A percentile compares a stretch with the other conserved stretches of the same genome.
Conservation (phyloP, 2,797 vertebrate genomes). For the Fundulus diaphanus region DNA sequence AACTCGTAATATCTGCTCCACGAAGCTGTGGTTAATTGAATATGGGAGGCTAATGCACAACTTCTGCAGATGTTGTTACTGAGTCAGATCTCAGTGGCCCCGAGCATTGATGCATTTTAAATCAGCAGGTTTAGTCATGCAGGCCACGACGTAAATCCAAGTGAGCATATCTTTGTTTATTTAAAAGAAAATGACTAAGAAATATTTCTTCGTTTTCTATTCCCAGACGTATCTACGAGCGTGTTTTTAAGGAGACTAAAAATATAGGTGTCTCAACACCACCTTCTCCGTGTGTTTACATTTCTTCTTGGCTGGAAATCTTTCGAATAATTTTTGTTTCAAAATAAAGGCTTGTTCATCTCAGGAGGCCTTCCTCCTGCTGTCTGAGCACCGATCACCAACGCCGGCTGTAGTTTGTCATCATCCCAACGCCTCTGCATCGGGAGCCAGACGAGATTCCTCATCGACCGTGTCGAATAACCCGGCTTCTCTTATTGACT, state of each 20-base stretch:
- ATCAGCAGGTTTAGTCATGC: conserved; percentile 23
- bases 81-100: neutral
- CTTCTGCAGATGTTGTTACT: neutral
- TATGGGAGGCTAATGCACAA: conserved; percentile 3
- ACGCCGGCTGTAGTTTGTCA: conserved; percentile 19
- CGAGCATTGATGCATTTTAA: conserved; percentile 34
- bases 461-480: conserved; percentile 33
- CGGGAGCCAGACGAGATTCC: conserved; percentile 29
- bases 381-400: neutral
- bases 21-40: neutral
- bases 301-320: conserved; percentile 3
- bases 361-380: neutral
- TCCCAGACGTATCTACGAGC: conserved; percentile 3
- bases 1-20: neutral
- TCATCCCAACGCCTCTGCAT: conserved; percentile 23
- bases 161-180: conserved; percentile 6
- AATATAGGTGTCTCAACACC: conserved; percentile 30
- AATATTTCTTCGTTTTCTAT: conserved; percentile 17
- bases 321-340: conserved; percentile 9
- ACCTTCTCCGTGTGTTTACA: conserved; percentile 10
- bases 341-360: conserved; percentile 9
- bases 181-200: neutral
- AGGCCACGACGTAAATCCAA: conserved; percentile 27
- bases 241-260: conserved; percentile 38
- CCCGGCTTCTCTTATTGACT: conserved; percentile 48